Evolutionary conservation across 2,113 vertebrate species (phyloP), one percentile per base, ranked within the genome.

Genomic region (Morone saxatilis): DNA sequence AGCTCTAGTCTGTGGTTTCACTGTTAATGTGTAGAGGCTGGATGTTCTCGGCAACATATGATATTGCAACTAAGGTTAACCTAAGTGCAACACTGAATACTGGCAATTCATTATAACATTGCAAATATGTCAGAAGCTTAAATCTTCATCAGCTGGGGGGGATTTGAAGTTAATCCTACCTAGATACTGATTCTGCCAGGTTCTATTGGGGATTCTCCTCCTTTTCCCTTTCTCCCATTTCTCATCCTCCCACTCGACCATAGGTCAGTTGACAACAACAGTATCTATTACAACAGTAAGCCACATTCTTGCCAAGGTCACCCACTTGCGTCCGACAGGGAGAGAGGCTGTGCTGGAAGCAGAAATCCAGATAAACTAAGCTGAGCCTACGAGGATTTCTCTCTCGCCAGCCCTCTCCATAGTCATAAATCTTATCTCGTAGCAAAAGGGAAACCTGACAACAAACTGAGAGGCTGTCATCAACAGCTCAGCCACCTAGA

Each of bases 271-370:
- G 91, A 90, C 90, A 91, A 95, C 93, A 94, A 89, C 91, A 78
- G 89, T 94, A 94, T 96, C 94, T 89, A 85, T 95, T 95, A 91
- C 94, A 93, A 95, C 91, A 94, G 93, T 94, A 92, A 92, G 90
- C 93, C 88, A 92, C 93, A 94, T 94, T 94, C 95, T 93, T 88
- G 91, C 94, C 94, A 95, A 95, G 95, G 95, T 96, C 95, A 95
- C 83, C 90, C 83, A 84, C 87, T 88, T 80, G 78, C 13, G 67
- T 85, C 72, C 7, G 73, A 88, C 85, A 69, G 77, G 67, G 77
- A 80, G 76, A 68, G 83, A 78, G 85, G 78, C 80, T 71, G 90
- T 65, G 72, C 83, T 78, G 66, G 79, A 77, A 93, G 92, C 77
- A 86, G 89, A 94, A 94, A 94, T 89, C 87, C 91, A 95, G 95